A percentile compares a stretch with the other conserved stretches of the same genome.
Evolutionary conservation across 2,888 invertebrate genomes (phyloP).

Genomic region (Steromphala cineraria): DNA sequence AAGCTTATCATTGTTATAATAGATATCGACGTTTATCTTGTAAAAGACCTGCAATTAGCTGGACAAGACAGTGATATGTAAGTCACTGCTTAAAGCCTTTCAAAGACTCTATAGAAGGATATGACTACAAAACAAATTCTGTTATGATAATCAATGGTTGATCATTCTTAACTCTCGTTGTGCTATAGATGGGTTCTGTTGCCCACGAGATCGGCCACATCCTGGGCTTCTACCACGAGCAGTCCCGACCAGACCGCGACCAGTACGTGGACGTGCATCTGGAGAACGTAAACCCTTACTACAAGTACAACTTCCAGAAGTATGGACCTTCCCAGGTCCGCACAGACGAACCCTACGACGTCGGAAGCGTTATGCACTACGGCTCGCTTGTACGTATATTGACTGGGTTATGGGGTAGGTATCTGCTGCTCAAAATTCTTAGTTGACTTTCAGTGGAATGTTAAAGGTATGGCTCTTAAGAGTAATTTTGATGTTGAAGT

Average conservation of each 20-base stretch:
- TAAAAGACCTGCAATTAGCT: too few relatives aligned
- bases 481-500: too few relatives aligned
- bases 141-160: too few relatives aligned
- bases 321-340: constrained; percentile 46
- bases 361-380: constrained; percentile 69
- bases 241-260: constrained; percentile 64
- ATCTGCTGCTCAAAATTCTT: too few relatives aligned
- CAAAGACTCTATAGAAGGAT: too few relatives aligned
- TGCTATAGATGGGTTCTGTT: constrained; percentile 53
- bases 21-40: too few relatives aligned
- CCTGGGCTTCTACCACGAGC: constrained; percentile 67
- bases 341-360: constrained; percentile 61
- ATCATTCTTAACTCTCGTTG: background rate
- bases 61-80: background rate
- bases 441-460: too few relatives aligned
- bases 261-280: constrained; percentile 47
- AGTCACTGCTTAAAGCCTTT: background rate
- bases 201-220: constrained; percentile 65
- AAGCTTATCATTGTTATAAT: too few relatives aligned
- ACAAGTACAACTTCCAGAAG: constrained; percentile 57
- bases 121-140: too few relatives aligned
- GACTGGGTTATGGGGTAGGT: background rate
- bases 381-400: constrained; percentile 55
- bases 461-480: too few relatives aligned
- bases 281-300: constrained; percentile 49